phyloP scores from a whole-genome alignment of 2,113 vertebrate species.

The Melozone crissalis region DNA sequence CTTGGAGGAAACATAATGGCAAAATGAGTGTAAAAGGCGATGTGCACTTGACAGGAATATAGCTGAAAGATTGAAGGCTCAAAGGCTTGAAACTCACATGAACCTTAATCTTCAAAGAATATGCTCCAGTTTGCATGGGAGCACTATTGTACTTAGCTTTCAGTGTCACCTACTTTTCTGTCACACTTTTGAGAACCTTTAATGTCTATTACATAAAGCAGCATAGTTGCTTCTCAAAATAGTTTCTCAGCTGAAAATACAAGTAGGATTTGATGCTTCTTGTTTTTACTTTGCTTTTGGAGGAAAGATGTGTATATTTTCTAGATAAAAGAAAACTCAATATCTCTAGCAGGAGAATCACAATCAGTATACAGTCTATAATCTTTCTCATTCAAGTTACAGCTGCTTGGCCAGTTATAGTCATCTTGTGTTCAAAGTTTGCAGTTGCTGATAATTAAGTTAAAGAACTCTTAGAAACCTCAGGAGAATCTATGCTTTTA shows the following conservation, averaged over 20 bases:
- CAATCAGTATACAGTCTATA: accelerated
- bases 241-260: background rate
- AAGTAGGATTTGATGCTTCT: background rate
- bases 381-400: background rate
- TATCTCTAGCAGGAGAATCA: background rate
- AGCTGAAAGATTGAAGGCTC: background rate
- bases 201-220: background rate
- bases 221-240: background rate
- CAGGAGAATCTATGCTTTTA: background rate
- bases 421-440: background rate
- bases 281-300: background rate
- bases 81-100: background rate
- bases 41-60: background rate
- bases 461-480: background rate
- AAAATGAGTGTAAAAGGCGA: background rate
- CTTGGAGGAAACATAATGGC: background rate
- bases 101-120: background rate
- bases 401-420: background rate
- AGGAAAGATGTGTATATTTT: background rate
- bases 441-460: background rate
- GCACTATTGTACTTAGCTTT: background rate
- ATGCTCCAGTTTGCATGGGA: background rate
- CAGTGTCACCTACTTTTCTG: background rate
- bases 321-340: background rate
- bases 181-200: background rate